A percentile compares a stretch with the other conserved stretches of the same genome.
Conservation (phyloP, 2,113 vertebrate species). For the Pseudorhombus dupliciocellatus region DNA sequence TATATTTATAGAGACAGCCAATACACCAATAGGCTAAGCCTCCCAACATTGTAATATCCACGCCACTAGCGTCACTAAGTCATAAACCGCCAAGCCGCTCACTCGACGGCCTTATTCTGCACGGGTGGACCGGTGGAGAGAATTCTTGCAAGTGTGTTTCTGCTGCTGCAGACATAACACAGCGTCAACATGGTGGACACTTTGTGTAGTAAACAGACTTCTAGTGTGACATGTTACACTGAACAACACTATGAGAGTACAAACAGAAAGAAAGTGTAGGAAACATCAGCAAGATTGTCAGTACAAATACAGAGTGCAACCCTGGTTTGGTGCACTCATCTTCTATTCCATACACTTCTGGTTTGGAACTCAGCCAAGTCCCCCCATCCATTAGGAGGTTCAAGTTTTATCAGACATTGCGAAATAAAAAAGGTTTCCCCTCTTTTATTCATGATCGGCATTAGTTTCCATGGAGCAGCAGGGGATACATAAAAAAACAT, state of each 20-base stretch:
- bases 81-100: constrained; percentile 23
- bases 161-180: constrained; percentile 13
- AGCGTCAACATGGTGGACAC: constrained; percentile 15
- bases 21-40: not conserved
- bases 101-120: constrained; percentile 20
- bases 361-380: constrained; percentile 24
- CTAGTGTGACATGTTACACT: constrained; percentile 18
- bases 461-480: constrained; percentile 60
- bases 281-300: constrained; percentile 66
- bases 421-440: constrained; percentile 38
- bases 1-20: not conserved
- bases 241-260: constrained; percentile 5
- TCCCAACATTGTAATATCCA: not conserved
- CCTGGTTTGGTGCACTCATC: constrained; percentile 17
- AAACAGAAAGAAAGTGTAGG: constrained; percentile 1
- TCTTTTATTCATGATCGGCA: constrained; percentile 72
- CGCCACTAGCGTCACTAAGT: not conserved
- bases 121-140: constrained; percentile 2
- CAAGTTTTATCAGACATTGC: constrained; percentile 68
- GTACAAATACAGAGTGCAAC: constrained; percentile 50
- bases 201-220: constrained; percentile 26
- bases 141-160: not conserved
- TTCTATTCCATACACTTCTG: constrained; percentile 5
- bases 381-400: constrained; percentile 28
- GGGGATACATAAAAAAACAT: constrained; percentile 54